A percentile compares a stretch with the other conserved stretches of the same genome.
Conservation (phyloP, 2,797 vertebrate species). For the Loris lydekkerianus region DNA sequence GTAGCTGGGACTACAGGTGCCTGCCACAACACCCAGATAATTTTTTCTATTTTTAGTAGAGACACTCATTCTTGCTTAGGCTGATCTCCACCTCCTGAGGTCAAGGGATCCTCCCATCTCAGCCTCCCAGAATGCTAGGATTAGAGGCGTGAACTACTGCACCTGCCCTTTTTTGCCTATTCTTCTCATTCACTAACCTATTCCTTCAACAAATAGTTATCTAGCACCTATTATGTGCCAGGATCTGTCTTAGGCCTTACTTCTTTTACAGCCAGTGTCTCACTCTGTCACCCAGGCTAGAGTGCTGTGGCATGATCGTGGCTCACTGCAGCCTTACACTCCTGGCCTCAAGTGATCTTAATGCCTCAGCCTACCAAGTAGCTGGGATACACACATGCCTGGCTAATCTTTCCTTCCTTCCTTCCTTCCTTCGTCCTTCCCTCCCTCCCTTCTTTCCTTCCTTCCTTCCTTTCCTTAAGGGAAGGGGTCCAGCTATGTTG, state of each 20-base stretch:
- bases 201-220: neutral
- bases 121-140: too few relatives aligned
- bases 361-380: neutral
- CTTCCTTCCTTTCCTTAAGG: neutral
- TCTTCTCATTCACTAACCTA: neutral
- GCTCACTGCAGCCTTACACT: neutral
- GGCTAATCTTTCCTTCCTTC: neutral
- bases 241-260: neutral
- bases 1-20: too few relatives aligned
- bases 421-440: too few relatives aligned
- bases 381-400: neutral
- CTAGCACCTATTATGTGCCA: neutral
- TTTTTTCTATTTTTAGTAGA: too few relatives aligned
- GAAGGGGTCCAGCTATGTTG: neutral
- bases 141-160: too few relatives aligned
- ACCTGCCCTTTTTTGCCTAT: too few relatives aligned
- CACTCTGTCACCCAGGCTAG: neutral
- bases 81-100: too few relatives aligned
- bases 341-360: neutral
- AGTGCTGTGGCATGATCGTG: neutral
- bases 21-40: too few relatives aligned
- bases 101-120: too few relatives aligned
- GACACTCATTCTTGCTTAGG: too few relatives aligned
- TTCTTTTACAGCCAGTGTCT: neutral
- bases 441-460: too few relatives aligned